Percentiles rank a stretch among this genome's conserved stretches.
phyloP scores from a whole-genome alignment of 2,797 vertebrate species.

The Rhinichthys osculus region DNA sequence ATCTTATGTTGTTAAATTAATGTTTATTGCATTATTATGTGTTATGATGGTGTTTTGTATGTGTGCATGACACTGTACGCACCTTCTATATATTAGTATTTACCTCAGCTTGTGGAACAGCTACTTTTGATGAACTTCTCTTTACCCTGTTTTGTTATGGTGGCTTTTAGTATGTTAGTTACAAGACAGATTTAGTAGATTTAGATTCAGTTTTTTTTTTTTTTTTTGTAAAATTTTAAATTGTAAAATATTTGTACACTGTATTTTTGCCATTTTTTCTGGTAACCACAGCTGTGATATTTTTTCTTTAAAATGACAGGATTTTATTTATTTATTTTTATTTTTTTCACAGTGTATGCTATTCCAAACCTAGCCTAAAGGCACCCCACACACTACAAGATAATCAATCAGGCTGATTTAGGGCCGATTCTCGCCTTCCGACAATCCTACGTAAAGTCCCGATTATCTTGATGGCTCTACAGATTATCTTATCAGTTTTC shows the following conservation, averaged over 20 bases:
- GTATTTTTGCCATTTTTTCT: neutral
- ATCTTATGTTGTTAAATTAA: too few species aligned
- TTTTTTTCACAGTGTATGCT: neutral
- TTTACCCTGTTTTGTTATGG: neutral
- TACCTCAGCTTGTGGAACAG: too few species aligned
- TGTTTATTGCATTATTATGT: neutral
- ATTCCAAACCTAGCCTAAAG: neutral
- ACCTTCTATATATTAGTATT: too few species aligned
- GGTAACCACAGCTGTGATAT: neutral
- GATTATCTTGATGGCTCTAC: too few species aligned
- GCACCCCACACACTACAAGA: neutral
- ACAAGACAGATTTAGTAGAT: too few species aligned
- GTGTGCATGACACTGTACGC: too few species aligned
- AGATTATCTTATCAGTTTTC: neutral
- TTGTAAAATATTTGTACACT: neutral
- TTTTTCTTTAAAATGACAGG: neutral
- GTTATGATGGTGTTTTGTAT: neutral
- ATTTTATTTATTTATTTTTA: too few species aligned
- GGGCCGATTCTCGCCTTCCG: neutral
- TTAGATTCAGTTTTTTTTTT: neutral
- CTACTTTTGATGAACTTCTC: too few species aligned
- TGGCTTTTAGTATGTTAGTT: neutral
- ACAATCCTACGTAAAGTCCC: too few species aligned
- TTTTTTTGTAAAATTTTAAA: neutral
- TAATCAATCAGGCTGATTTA: too few species aligned